These are phyloP conservation scores for Neogale vison DNA, from an alignment of 2,113 vertebrate species.

Conservation along the genomic window DNA sequence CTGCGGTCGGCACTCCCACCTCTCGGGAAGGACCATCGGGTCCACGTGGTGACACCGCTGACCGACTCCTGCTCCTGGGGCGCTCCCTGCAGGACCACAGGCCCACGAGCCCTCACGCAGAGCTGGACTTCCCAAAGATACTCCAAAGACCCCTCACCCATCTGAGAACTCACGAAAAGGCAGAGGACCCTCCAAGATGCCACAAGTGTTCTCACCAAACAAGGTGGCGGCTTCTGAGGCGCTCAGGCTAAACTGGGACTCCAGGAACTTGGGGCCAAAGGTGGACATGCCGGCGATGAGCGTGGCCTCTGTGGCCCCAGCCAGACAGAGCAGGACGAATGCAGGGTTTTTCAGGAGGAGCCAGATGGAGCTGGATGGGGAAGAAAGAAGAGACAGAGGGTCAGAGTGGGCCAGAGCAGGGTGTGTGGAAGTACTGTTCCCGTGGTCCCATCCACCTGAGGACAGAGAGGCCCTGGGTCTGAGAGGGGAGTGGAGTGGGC, in stretches of 20 bases:
- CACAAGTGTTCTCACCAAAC: conserved; percentile 90
- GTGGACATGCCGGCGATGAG: conserved; percentile 97
- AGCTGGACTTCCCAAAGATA: neutral
- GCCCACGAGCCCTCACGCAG: accelerated
- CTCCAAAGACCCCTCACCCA: neutral
- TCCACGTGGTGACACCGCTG: accelerated
- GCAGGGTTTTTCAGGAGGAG: conserved; percentile 94
- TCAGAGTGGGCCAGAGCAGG: neutral
- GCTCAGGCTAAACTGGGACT: conserved; percentile 96
- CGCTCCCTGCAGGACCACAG: neutral
- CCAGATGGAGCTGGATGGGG: conserved; percentile 87
- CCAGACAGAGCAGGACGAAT: conserved; percentile 95
- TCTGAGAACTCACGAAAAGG: neutral
- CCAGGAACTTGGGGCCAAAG: conserved; percentile 96
- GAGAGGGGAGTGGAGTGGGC: neutral
- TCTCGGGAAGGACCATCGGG: accelerated
- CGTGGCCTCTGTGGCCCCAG: conserved; percentile 94
- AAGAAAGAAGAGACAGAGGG: neutral
- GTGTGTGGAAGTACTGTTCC: neutral
- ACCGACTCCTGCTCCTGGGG: accelerated
- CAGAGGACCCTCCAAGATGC: neutral
- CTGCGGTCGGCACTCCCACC: accelerated
- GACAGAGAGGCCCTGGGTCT: too few relatives aligned
- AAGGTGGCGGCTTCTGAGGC: conserved; percentile 94
- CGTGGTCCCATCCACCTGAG: too few relatives aligned